These are phyloP conservation scores for Tapirus terrestris DNA, from an alignment of 2,113 vertebrate species.

Conservation along the genomic window DNA sequence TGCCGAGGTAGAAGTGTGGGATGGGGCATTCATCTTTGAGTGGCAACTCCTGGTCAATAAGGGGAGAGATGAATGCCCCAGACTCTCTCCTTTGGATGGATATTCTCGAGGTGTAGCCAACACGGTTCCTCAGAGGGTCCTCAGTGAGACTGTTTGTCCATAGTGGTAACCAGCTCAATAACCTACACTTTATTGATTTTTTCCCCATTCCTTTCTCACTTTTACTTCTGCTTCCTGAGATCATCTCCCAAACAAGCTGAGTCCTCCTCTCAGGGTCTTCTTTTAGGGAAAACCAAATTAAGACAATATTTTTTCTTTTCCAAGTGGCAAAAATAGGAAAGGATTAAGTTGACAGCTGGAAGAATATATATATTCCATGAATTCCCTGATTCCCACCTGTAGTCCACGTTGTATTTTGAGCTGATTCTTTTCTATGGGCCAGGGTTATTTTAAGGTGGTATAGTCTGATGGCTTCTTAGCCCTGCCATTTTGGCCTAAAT, in stretches of 20 bases:
- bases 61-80: neutral
- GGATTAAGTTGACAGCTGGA: neutral
- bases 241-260: neutral
- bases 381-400: neutral
- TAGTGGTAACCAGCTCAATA: neutral
- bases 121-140: neutral
- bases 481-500: neutral
- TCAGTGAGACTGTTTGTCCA: neutral
- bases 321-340: conserved; percentile 12
- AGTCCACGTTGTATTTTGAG: neutral
- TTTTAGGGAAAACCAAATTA: neutral
- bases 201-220: neutral
- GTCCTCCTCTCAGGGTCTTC: neutral
- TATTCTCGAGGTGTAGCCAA: too few species aligned
- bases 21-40: neutral
- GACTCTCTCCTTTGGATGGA: neutral
- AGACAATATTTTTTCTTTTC: neutral
- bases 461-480: neutral
- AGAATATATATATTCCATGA: neutral
- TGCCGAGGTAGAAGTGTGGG: neutral
- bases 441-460: neutral
- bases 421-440: neutral
- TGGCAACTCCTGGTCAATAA: neutral
- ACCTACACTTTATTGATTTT: neutral
- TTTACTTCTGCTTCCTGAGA: neutral